Evolutionary conservation across 2,113 vertebrate genomes (phyloP).

Genomic region (Clupea harengus): DNA sequence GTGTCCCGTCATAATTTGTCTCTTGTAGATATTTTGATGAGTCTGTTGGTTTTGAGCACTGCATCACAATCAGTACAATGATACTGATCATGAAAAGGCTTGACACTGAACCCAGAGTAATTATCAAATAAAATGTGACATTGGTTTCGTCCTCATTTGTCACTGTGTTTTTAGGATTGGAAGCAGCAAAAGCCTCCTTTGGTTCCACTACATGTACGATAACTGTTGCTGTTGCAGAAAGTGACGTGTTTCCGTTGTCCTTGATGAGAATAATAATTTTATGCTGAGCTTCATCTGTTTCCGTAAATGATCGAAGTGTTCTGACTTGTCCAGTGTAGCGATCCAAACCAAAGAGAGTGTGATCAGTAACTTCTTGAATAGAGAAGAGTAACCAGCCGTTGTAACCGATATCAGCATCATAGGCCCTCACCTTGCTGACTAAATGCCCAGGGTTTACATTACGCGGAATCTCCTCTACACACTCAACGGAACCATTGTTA

Average conservation of each 20-base stretch:
- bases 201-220: conserved; percentile 44
- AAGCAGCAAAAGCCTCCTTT: conserved; percentile 43
- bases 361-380: conserved; percentile 50
- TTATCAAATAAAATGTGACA: conserved; percentile 42
- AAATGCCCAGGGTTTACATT: conserved; percentile 53
- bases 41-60: conserved; percentile 3
- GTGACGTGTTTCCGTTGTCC: conserved; percentile 55
- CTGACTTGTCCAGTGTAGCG: conserved; percentile 58
- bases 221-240: conserved; percentile 55
- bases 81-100: conserved; percentile 52
- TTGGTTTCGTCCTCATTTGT: conserved; percentile 19
- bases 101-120: conserved; percentile 53
- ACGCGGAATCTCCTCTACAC: conserved; percentile 37
- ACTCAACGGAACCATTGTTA: conserved; percentile 38
- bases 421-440: conserved; percentile 57
- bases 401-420: conserved; percentile 60
- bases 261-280: conserved; percentile 55
- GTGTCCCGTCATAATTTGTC: background rate
- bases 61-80: conserved; percentile 52
- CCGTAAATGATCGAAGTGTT: conserved; percentile 57
- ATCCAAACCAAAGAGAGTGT: conserved; percentile 55
- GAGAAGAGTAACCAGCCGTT: conserved; percentile 58
- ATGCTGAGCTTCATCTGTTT: conserved; percentile 53
- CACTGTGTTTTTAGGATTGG: conserved; percentile 33
- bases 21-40: conserved; percentile 1